phyloP scores from a whole-genome alignment of 2,888 invertebrate genomes.

The Dicranocentrus wangi region DNA sequence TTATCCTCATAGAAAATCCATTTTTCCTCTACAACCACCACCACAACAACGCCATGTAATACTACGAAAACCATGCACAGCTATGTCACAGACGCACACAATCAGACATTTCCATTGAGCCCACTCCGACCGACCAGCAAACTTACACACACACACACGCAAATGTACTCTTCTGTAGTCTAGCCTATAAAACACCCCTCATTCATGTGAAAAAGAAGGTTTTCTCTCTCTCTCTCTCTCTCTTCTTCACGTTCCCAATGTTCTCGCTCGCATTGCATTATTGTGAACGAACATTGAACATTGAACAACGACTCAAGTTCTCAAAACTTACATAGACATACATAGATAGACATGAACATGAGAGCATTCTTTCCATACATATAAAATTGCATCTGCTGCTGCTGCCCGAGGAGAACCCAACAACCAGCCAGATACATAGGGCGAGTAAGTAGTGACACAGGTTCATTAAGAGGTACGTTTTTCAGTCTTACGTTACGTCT shows the following conservation, averaged over 20 bases:
- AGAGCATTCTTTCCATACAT: neutral
- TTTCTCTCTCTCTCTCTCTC: neutral
- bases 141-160: slow-evolving; percentile 6
- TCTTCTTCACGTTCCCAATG: neutral
- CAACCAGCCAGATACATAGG: no score
- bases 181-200: slow-evolving; percentile 11
- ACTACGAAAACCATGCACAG: neutral
- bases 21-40: slow-evolving; percentile 45
- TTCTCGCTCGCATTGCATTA: no score
- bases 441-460: no score
- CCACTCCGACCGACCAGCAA: neutral
- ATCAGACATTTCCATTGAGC: slow-evolving; percentile 35
- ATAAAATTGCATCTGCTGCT: neutral
- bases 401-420: no score
- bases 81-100: slow-evolving; percentile 26
- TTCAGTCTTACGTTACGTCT: no score
- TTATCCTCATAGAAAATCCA: slow-evolving; percentile 19
- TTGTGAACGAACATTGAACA: no score
- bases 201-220: slow-evolving; percentile 29
- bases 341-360: neutral
- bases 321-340: no score
- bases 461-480: no score
- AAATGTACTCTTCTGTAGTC: neutral
- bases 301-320: no score
- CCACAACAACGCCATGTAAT: slow-evolving; percentile 9